phyloP scores from a whole-genome alignment of 2,113 vertebrate species.

The Ondatra zibethicus region DNA sequence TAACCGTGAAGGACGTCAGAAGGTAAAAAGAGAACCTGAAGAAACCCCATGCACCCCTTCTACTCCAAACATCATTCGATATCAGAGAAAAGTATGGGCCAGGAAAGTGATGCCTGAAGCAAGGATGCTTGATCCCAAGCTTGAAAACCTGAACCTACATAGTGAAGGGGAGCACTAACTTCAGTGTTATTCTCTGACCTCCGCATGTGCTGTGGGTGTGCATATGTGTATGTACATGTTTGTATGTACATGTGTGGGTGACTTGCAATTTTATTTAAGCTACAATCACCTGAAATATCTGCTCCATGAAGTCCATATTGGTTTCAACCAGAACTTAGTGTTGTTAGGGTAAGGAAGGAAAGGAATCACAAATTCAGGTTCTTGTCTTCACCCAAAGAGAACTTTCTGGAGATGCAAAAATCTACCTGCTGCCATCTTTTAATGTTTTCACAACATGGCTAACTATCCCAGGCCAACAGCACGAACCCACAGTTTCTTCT shows the following conservation, averaged over 20 bases:
- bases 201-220: background rate
- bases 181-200: background rate
- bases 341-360: background rate
- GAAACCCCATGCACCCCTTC: background rate
- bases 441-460: background rate
- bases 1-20: background rate
- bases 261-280: background rate
- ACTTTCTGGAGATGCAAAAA: background rate
- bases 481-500: background rate
- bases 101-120: background rate
- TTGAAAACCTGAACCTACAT: background rate
- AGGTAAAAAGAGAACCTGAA: background rate
- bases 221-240: background rate
- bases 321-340: background rate
- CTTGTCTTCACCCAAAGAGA: background rate
- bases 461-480: background rate
- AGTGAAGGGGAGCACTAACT: background rate
- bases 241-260: background rate
- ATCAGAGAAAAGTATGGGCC: background rate
- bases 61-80: background rate
- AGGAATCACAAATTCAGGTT: background rate
- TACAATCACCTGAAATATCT: background rate
- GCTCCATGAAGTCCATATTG: background rate
- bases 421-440: background rate
- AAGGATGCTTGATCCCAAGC: background rate